These are phyloP conservation scores for Chrysopilus asiliformis DNA, from an alignment of 2,888 invertebrate species.

Conservation along the genomic window DNA sequence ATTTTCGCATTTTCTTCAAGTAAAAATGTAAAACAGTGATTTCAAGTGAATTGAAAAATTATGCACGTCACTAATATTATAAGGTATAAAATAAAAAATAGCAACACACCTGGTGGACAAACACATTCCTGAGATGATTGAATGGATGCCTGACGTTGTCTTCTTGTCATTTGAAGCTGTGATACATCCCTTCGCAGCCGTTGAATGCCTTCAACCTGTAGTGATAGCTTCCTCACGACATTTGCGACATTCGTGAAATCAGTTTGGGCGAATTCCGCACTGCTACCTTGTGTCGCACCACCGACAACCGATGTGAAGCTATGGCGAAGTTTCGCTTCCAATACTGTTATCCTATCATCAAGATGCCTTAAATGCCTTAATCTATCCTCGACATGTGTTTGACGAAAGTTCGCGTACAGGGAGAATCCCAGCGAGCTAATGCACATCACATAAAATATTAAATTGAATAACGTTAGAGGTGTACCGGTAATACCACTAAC, in stretches of 20 bases:
- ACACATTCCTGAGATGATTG: slow-evolving; percentile 45
- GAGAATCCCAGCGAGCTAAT: slow-evolving; percentile 33
- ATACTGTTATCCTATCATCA: slow-evolving; percentile 31
- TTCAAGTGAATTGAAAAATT: too few species aligned
- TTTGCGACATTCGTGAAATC: slow-evolving; percentile 20
- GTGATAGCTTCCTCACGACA: slow-evolving; percentile 25
- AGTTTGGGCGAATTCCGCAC: too few species aligned
- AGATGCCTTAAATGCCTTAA: slow-evolving; percentile 30
- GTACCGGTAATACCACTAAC: too few species aligned
- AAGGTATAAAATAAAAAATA: slow-evolving; percentile 5
- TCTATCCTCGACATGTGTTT: slow-evolving; percentile 30
- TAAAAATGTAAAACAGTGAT: too few species aligned
- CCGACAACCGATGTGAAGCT: slow-evolving; percentile 3
- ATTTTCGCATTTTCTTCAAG: too few species aligned
- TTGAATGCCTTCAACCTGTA: slow-evolving; percentile 31
- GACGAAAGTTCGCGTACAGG: slow-evolving; percentile 31
- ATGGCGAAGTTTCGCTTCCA: slow-evolving; percentile 25
- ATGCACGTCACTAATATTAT: too few species aligned
- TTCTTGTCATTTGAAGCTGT: slow-evolving; percentile 31
- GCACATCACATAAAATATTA: slow-evolving; percentile 33
- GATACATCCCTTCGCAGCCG: slow-evolving; percentile 35
- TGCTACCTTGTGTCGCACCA: too few species aligned
- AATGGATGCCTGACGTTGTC: slow-evolving; percentile 28
- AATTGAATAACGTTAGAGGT: slow-evolving; percentile 27
- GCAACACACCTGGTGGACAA: slow-evolving; percentile 60